Percentiles rank a stretch among this genome's conserved stretches.
phyloP scores from a whole-genome alignment of 2,797 vertebrate species.

The Lithobates sylvaticus region DNA sequence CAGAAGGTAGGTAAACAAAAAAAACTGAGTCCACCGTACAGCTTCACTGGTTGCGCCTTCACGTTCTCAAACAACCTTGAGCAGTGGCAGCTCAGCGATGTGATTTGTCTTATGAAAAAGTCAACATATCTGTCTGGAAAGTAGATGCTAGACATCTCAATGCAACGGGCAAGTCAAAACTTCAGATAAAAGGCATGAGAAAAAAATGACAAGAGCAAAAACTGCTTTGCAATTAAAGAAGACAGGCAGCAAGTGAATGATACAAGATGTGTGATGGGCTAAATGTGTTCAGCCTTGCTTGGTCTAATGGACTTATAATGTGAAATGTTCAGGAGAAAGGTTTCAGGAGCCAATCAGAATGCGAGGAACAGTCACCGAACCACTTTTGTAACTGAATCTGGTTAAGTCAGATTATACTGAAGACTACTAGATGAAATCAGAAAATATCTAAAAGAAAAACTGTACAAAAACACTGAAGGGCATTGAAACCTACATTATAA shows the following conservation, averaged over 20 bases:
- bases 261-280: neutral
- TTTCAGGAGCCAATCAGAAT: conserved; percentile 19
- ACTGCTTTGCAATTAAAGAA: too few relatives aligned
- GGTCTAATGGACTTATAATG: neutral
- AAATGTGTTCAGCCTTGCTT: neutral
- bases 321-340: neutral
- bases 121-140: neutral
- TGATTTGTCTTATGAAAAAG: neutral
- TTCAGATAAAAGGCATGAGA: neutral
- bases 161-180: neutral
- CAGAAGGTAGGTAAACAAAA: neutral
- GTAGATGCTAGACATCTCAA: conserved; percentile 28
- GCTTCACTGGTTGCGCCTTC: neutral
- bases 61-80: neutral
- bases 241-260: neutral
- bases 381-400: neutral
- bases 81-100: conserved; percentile 14
- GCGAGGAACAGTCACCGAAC: neutral
- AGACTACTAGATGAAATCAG: neutral
- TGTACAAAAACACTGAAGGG: too few relatives aligned
- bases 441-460: too few relatives aligned
- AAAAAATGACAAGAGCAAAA: neutral
- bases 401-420: neutral
- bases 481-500: too few relatives aligned
- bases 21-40: neutral